Evolutionary conservation across 2,888 invertebrate genomes (phyloP), one percentile per base, ranked within the genome.

Genomic region (Scaptomyza tumidula): DNA sequence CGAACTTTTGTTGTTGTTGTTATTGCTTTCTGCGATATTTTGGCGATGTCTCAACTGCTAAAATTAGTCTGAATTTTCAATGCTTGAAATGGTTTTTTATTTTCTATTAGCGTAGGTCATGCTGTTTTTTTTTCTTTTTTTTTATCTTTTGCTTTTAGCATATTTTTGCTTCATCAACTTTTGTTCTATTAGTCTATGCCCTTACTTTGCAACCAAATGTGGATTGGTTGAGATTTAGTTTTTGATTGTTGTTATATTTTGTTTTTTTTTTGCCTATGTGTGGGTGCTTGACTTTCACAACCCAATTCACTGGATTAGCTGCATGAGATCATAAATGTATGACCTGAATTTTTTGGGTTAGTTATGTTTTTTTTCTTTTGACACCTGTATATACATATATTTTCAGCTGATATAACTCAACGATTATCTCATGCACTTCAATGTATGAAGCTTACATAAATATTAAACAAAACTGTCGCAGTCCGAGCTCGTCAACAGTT

Each of bases 51-150:
- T 88, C 85, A 86, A 86, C 88, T 71, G 81, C 85, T 86, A 86
- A 86, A 85, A 83, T 87, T 85, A 85, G 85, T 85, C 66, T 71
- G 64, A 64, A 71, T 68, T 71, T 74, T 66, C 57, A 16, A 56
- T 48, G 62, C 39, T 64, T 16, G 14, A 45, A 49, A 49, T 50
- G 10, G 64, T 59, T 37, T 41, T 50, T 45, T 52, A 60, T 67
- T 66, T 55, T 60, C 86, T 84, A 84, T 85, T 87, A 87, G 68
- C 85, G 88, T 85, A 87, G 85, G 88, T 87, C 88, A 85, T 77
- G 88, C 88, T 77, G 85, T 72, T 79, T 57, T 63, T 66, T 19
- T 64, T 43, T 72, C 77, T 57, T 63, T 66, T 19, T 64, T 43
- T 27, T 52, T 13, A 35, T 11, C 6, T 79, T 57, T 60, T 77